Conservation (phyloP, 2,888 invertebrate species). For the Idaea aversata region DNA sequence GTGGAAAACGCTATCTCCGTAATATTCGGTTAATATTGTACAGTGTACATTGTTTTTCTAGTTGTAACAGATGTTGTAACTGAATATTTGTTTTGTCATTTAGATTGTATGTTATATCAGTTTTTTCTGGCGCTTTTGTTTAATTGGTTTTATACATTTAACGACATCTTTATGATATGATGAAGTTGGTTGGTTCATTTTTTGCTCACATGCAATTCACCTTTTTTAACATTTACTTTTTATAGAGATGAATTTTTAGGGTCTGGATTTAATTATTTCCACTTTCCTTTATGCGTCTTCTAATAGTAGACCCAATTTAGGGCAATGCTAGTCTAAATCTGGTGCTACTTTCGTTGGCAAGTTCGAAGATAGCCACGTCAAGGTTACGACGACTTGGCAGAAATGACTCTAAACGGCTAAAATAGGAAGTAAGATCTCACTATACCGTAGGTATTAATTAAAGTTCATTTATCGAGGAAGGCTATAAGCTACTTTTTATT, state of each 20-base stretch:
- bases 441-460: neutral
- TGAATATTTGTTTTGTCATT: slow-evolving; percentile 23
- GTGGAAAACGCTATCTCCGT: slow-evolving; percentile 19
- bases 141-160: neutral
- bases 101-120: neutral
- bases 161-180: neutral
- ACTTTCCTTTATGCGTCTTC: neutral
- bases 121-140: neutral
- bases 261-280: neutral
- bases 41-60: slow-evolving; percentile 26
- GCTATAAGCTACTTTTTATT: no score
- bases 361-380: neutral
- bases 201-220: neutral
- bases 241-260: neutral
- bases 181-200: neutral
- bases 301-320: neutral
- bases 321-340: neutral
- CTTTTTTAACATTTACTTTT: neutral
- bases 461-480: no score
- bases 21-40: slow-evolving; percentile 22
- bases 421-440: neutral
- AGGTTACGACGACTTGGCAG: neutral
- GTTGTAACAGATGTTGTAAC: slow-evolving; percentile 25
- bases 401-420: neutral
- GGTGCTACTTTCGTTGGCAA: neutral